These are phyloP conservation scores for Scopus umbretta DNA, from an alignment of 2,113 vertebrate species.

Conservation along the genomic window DNA sequence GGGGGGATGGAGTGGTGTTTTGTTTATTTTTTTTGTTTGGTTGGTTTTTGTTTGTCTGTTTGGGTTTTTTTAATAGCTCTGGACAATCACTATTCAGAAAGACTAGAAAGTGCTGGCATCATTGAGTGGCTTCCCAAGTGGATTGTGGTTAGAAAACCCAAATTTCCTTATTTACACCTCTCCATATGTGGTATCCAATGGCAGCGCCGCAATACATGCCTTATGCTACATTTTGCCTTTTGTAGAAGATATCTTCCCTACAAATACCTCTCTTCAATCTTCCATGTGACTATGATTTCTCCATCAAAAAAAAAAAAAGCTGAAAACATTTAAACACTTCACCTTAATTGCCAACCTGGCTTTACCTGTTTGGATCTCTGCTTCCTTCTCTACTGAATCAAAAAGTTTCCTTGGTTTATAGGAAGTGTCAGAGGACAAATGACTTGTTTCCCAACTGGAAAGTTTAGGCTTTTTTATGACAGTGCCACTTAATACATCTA, in stretches of 20 bases:
- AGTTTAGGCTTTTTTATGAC: conserved; percentile 12
- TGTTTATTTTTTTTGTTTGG: too few species aligned
- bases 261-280: background rate
- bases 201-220: rapidly evolving
- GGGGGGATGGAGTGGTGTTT: too few species aligned
- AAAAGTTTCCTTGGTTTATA: background rate
- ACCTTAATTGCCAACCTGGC: background rate
- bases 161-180: background rate
- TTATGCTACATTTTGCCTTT: background rate
- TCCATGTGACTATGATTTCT: background rate
- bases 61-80: background rate
- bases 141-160: background rate
- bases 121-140: rapidly evolving
- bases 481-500: background rate
- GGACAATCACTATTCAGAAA: background rate
- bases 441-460: background rate
- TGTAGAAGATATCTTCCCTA: background rate
- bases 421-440: background rate
- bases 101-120: background rate
- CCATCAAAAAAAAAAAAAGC: background rate
- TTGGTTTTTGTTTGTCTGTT: background rate
- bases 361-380: background rate
- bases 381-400: background rate
- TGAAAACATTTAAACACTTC: background rate
- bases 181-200: rapidly evolving